A percentile compares a stretch with the other conserved stretches of the same genome.
Conservation (phyloP, 2,888 invertebrate species). For the Meganola albula region DNA sequence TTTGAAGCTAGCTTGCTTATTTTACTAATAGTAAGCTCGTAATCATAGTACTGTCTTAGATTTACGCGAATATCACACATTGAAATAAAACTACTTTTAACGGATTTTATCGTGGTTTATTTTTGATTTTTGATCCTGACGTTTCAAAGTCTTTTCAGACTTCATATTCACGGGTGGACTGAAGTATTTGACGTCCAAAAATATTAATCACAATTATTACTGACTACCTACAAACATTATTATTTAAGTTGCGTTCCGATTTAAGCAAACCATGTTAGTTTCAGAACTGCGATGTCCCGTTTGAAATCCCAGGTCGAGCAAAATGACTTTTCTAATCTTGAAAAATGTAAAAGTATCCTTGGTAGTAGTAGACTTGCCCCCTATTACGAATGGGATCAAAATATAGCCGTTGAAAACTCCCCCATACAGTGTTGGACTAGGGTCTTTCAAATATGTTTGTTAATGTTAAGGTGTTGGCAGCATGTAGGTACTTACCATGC, state of each 20-base stretch:
- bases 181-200: no score
- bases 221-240: no score
- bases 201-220: no score
- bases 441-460: not conserved
- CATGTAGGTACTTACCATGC: not conserved
- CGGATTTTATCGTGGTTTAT: not conserved
- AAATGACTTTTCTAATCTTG: not conserved
- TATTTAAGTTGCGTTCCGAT: no score
- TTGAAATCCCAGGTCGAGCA: not conserved
- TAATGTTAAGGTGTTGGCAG: not conserved
- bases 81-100: not conserved
- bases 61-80: not conserved
- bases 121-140: no score
- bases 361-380: not conserved
- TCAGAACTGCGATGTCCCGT: no score
- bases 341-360: not conserved
- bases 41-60: not conserved
- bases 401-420: not conserved
- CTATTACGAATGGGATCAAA: not conserved
- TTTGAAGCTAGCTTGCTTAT: no score
- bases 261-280: no score
- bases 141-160: no score
- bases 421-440: not conserved
- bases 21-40: not conserved
- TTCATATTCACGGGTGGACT: no score